These are phyloP conservation scores for Pangasius mekongensis DNA, from an alignment of 2,797 vertebrate genomes.

Conservation along the genomic window DNA sequence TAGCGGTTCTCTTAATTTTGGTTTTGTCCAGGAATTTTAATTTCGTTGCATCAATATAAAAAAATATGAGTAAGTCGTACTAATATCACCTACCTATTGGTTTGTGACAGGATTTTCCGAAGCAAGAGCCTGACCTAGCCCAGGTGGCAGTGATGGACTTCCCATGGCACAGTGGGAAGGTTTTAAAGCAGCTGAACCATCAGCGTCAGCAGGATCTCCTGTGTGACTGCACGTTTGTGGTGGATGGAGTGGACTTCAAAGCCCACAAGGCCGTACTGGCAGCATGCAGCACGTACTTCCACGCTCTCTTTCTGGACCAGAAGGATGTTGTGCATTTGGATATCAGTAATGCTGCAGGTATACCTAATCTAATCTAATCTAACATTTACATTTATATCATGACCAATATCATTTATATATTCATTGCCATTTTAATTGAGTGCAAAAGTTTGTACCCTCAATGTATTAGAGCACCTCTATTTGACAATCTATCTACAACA, in stretches of 20 bases:
- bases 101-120: not conserved
- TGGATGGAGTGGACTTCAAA: slow-evolving; percentile 95
- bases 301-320: slow-evolving; percentile 94
- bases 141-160: slow-evolving; percentile 85
- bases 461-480: not conserved
- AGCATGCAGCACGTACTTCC: slow-evolving; percentile 95
- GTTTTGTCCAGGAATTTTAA: not conserved
- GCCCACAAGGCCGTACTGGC: slow-evolving; percentile 95
- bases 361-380: not conserved
- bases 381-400: not conserved
- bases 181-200: slow-evolving; percentile 92
- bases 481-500: not conserved
- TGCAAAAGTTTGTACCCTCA: not conserved
- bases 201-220: slow-evolving; percentile 91
- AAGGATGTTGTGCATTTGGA: slow-evolving; percentile 98
- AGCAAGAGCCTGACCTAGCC: not conserved
- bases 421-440: not conserved
- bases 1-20: not conserved
- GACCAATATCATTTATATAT: not conserved
- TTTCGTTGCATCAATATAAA: not conserved
- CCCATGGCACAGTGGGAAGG: slow-evolving; percentile 92
- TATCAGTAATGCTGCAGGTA: slow-evolving; percentile 96
- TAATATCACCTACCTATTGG: not conserved
- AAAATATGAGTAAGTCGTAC: not conserved
- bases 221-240: slow-evolving; percentile 97